Evolutionary conservation across 2,888 invertebrate species (phyloP), one percentile per base, ranked within the genome.

Genomic region (Drosophila merina): DNA sequence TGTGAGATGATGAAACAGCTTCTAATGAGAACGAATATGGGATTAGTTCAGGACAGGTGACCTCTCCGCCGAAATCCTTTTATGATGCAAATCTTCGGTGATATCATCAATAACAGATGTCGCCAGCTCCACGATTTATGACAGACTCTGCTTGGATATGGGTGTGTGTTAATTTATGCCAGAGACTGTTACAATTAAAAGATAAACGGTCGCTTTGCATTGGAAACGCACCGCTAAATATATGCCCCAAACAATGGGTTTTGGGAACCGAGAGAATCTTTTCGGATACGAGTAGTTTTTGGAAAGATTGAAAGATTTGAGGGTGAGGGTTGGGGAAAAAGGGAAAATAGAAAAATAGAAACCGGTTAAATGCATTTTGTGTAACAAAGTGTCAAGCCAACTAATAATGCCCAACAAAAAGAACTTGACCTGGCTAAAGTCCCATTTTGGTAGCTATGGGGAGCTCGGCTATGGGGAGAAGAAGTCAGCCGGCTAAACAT

Each of bases 301-400:
- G 28, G 42, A 20, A 25, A 42, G 20, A 48, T 33, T 42, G 40
- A 44, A 48, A 40, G 20, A 48, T 20, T 20, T 40, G 40, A 8
- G 36, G 44, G 12, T 33, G 40, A 8, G 36, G 44, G 12, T 33
- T 4, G 9, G 42, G 40, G n/a, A 30, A 33, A 40, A 36, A 36
- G 36, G 36, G n/a, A 42, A 47, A 36, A 52, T 25, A 12, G 7
- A 28, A 47, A 79, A 36, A 52, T 25, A 12, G 7, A 28, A 47
- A 79, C 87, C 87, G 85, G 79, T 81, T 76, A 80, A 86, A 77
- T 77, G 80, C 75, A 85, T 85, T 85, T 85, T 86, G 83, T 85
- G 88, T 83, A 88, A 83, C 88, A 86, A 83, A 86, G 88, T 88
- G 88, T 85, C 85, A 64, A 38, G 26, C 45, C 67, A 85, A 86